A percentile compares a stretch with the other conserved stretches of the same genome.
phyloP scores from a whole-genome alignment of 2,113 vertebrate genomes.

The Aplodontia rufa region DNA sequence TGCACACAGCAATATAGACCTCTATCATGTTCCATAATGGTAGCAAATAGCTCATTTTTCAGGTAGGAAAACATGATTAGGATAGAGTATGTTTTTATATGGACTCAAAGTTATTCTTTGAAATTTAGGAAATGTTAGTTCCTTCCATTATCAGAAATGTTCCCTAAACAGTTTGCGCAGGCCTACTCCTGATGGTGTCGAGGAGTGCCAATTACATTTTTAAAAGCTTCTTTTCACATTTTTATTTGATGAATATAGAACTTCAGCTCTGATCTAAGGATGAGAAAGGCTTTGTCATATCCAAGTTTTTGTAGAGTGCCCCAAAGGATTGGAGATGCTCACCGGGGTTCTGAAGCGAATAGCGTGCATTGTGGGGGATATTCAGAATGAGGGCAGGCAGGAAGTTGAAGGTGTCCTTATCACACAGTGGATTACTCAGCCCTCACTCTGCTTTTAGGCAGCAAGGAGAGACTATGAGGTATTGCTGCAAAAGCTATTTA shows the following conservation, averaged over 20 bases:
- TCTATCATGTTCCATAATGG: background rate
- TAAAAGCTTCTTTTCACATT: slow-evolving; percentile 41
- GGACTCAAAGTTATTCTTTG: slow-evolving; percentile 1
- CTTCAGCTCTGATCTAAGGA: slow-evolving; percentile 39
- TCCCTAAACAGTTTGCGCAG: slow-evolving; percentile 37
- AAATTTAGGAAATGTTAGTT: slow-evolving; percentile 43
- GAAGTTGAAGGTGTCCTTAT: background rate
- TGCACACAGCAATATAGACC: background rate
- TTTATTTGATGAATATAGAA: slow-evolving; percentile 52
- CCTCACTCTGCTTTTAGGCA: slow-evolving; percentile 29
- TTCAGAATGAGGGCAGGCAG: background rate
- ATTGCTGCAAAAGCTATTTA: slow-evolving; percentile 68
- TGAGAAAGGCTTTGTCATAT: slow-evolving; percentile 20
- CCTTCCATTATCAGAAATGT: slow-evolving; percentile 56
- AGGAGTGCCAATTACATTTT: slow-evolving; percentile 38
- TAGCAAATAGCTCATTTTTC: background rate
- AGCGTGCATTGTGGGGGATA: no score
- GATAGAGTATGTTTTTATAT: background rate
- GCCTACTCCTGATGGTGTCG: slow-evolving; percentile 16
- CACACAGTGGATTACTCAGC: background rate
- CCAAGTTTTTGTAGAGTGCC: background rate
- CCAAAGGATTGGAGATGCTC: background rate
- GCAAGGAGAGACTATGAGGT: slow-evolving; percentile 60
- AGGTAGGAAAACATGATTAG: background rate
- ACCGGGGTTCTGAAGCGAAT: background rate